These are phyloP conservation scores for Brachyrhaphis roseni DNA, from an alignment of 2,797 vertebrate genomes.

Conservation along the genomic window DNA sequence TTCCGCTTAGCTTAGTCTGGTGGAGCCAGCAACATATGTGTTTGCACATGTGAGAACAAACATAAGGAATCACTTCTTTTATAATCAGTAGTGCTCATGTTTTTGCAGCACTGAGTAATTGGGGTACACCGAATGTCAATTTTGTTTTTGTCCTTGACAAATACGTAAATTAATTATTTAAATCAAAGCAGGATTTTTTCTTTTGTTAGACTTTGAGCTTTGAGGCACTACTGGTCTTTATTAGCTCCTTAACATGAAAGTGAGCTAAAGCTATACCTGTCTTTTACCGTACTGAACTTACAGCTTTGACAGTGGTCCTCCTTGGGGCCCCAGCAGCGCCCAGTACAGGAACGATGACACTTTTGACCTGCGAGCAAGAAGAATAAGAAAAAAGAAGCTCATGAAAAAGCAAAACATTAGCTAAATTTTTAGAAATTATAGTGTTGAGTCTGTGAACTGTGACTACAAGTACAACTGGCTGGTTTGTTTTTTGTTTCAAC, in stretches of 20 bases:
- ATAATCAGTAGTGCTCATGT: background rate
- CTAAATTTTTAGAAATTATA: background rate
- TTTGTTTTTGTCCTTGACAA: background rate
- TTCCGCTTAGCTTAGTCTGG: background rate
- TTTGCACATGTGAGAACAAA: background rate
- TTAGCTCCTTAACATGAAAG: background rate
- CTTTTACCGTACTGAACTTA: slow-evolving; percentile 79
- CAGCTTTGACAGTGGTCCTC: slow-evolving; percentile 93
- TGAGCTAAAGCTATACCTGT: background rate
- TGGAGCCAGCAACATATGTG: background rate
- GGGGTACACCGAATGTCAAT: background rate
- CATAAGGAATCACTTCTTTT: background rate
- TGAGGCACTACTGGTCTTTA: background rate
- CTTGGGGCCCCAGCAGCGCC: slow-evolving; percentile 95
- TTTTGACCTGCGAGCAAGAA: slow-evolving; percentile 85
- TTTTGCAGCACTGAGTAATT: background rate
- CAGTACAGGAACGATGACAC: slow-evolving; percentile 93
- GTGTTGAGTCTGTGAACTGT: background rate
- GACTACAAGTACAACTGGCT: background rate
- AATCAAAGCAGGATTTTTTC: background rate
- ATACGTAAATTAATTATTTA: background rate
- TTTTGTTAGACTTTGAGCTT: background rate
- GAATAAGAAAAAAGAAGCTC: slow-evolving; percentile 22
- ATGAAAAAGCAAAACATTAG: background rate
- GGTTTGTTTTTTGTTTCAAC: slow-evolving; percentile 3